Conservation (phyloP, 1,140 invertebrate genomes). For the Mactra quadrangularis region DNA sequence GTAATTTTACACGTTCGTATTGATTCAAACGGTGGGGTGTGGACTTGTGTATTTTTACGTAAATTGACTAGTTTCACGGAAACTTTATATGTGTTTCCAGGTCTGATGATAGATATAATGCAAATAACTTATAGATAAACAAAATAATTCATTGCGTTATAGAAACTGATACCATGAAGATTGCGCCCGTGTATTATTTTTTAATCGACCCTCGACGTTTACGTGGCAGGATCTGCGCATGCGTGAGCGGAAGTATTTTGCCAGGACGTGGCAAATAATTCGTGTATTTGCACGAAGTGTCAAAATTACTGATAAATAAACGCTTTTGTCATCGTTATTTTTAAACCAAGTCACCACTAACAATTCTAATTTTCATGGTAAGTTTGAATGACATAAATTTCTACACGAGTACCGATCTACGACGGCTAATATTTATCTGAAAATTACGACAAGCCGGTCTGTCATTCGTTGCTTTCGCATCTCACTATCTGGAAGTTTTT, state of each 20-base stretch:
- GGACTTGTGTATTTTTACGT: too few relatives aligned
- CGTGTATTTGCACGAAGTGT: constrained; percentile 47
- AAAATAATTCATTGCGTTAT: too few relatives aligned
- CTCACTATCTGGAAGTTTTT: neutral
- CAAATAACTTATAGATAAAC: too few relatives aligned
- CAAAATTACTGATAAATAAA: constrained; percentile 18
- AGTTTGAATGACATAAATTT: neutral
- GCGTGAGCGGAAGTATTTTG: constrained; percentile 66
- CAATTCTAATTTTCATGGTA: constrained; percentile 17
- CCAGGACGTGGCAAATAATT: constrained; percentile 73
- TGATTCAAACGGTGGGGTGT: too few relatives aligned
- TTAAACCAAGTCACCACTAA: neutral
- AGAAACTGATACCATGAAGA: too few relatives aligned
- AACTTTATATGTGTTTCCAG: too few relatives aligned
- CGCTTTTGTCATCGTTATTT: constrained; percentile 7
- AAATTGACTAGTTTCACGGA: too few relatives aligned
- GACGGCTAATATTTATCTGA: neutral
- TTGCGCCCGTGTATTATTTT: constrained; percentile 14
- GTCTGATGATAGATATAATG: too few relatives aligned
- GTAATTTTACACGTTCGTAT: too few relatives aligned
- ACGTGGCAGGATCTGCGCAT: constrained; percentile 78
- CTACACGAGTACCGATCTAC: neutral
- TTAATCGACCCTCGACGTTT: constrained; percentile 44
- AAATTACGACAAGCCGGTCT: neutral
- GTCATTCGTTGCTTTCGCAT: too few relatives aligned